Conservation (phyloP, 2,113 vertebrate genomes). For the Terrapene triunguis region DNA sequence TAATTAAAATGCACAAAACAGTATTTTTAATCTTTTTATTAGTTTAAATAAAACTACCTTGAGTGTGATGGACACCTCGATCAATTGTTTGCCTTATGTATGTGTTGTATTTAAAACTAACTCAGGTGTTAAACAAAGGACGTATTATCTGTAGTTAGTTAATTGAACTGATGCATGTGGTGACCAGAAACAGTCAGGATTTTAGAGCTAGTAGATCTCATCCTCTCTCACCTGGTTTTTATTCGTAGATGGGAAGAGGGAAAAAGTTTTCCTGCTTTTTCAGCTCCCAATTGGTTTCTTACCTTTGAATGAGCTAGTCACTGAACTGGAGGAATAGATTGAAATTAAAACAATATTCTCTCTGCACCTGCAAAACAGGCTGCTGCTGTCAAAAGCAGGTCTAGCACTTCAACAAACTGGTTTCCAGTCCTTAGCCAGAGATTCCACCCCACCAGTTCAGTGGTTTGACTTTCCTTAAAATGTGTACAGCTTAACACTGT, state of each 20-base stretch:
- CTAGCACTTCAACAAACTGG: background rate
- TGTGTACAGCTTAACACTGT: too few relatives aligned
- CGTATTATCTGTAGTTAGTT: too few relatives aligned
- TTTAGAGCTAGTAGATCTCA: background rate
- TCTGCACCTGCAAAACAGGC: background rate
- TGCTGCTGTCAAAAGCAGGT: background rate
- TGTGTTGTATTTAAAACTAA: background rate
- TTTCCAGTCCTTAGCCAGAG: background rate
- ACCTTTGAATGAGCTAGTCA: background rate
- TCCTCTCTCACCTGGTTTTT: too few relatives aligned
- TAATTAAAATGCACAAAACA: background rate
- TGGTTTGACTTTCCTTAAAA: background rate
- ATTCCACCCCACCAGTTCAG: background rate
- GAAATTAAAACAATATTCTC: background rate
- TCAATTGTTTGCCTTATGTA: background rate
- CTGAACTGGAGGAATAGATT: background rate
- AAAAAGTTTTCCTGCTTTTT: too few relatives aligned
- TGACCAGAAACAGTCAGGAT: too few relatives aligned
- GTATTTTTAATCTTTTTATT: too few relatives aligned
- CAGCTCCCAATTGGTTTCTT: background rate
- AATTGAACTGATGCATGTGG: too few relatives aligned
- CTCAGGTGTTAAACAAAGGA: too few relatives aligned
- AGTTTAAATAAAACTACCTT: background rate
- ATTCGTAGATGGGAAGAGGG: too few relatives aligned
- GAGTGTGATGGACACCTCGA: background rate